Conservation (phyloP, 2,797 vertebrate genomes). For the Uromys caudimaculatus region DNA sequence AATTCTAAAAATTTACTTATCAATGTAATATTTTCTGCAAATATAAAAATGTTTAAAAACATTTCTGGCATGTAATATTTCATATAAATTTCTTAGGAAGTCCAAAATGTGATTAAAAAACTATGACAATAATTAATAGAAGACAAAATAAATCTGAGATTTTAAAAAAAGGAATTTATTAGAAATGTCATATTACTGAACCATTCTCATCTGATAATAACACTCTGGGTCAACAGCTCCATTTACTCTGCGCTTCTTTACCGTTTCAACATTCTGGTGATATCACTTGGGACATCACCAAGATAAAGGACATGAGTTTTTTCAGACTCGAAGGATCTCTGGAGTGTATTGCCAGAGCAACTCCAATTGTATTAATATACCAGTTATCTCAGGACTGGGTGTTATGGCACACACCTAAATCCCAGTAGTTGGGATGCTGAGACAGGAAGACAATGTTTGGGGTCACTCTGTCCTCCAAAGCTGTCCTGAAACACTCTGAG, state of each 20-base stretch:
- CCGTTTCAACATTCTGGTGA: constrained; percentile 48
- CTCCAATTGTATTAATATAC: background rate
- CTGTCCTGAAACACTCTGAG: background rate
- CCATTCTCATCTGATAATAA: constrained; percentile 44
- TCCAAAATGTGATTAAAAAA: constrained; percentile 38
- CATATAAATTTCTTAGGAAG: constrained; percentile 58
- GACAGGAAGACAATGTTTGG: background rate
- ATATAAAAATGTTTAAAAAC: constrained; percentile 24
- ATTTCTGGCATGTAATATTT: background rate
- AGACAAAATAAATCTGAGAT: constrained; percentile 51
- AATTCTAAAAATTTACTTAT: constrained; percentile 42
- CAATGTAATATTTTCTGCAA: background rate
- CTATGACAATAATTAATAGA: constrained; percentile 31
- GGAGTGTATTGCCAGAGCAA: constrained; percentile 27
- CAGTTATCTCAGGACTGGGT: background rate
- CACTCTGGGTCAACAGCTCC: constrained; percentile 26
- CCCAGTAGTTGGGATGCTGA: background rate
- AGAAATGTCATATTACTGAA: constrained; percentile 4
- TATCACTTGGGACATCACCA: background rate
- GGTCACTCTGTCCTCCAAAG: background rate
- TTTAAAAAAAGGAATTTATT: background rate
- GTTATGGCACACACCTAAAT: background rate
- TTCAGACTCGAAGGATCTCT: background rate
- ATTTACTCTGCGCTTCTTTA: constrained; percentile 48
- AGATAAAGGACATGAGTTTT: constrained; percentile 20